A percentile compares a stretch with the other conserved stretches of the same genome.
Evolutionary conservation across 2,113 vertebrate genomes (phyloP).

Genomic region (Nycticebus coucang): DNA sequence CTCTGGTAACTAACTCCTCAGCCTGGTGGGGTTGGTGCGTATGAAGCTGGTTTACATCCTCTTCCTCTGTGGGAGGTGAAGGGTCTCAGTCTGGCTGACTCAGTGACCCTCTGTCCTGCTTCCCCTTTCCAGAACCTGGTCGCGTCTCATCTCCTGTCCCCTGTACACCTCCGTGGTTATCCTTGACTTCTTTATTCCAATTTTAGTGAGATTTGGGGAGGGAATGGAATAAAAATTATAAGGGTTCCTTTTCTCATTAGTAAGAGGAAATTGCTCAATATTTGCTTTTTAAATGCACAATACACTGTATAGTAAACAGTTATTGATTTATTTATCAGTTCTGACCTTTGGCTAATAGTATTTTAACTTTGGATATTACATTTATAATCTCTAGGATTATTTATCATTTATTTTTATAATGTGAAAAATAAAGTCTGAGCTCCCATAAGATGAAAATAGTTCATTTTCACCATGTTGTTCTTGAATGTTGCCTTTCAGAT

Average conservation of each 20-base stretch:
- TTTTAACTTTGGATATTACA: slow-evolving; percentile 21
- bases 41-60: background rate
- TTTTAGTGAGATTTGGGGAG: background rate
- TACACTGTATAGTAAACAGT: background rate
- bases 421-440: background rate
- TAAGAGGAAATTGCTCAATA: background rate
- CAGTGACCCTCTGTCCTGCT: background rate
- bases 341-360: slow-evolving; percentile 31
- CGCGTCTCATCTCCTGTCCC: background rate
- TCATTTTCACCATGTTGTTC: slow-evolving; percentile 28
- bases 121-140: background rate
- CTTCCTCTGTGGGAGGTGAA: background rate
- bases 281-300: slow-evolving; percentile 39
- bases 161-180: background rate
- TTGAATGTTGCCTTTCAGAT: slow-evolving; percentile 14
- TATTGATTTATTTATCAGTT: slow-evolving; percentile 33
- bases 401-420: slow-evolving; percentile 53
- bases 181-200: background rate
- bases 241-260: background rate
- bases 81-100: background rate
- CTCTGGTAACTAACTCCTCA: background rate
- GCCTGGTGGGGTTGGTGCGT: background rate
- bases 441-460: slow-evolving; percentile 4
- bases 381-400: slow-evolving; percentile 12
- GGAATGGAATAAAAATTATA: background rate